phyloP scores from a whole-genome alignment of 2,797 vertebrate genomes.

The Vespertilio murinus region DNA sequence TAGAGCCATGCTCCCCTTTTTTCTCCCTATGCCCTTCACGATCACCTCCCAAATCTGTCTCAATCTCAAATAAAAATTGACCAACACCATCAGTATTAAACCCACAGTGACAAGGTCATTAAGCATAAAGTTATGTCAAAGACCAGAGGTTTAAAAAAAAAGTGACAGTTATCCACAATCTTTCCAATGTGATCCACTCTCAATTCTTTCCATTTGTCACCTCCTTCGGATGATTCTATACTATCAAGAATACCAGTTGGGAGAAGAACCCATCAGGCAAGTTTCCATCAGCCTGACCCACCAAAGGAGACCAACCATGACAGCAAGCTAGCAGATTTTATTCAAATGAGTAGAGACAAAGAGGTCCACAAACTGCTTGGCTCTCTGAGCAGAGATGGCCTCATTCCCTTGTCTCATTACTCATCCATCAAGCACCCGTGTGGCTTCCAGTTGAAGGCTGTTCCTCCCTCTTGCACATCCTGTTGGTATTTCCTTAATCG shows the following conservation, averaged over 20 bases:
- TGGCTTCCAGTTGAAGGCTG: neutral
- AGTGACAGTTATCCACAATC: slow-evolving; percentile 29
- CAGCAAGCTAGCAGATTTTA: neutral
- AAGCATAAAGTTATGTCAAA: neutral
- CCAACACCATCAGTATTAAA: slow-evolving; percentile 52
- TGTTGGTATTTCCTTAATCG: slow-evolving; percentile 59
- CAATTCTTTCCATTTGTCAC: neutral
- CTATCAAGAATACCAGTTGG: neutral
- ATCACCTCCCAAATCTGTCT: slow-evolving; percentile 54
- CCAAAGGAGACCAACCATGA: neutral
- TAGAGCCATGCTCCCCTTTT: neutral
- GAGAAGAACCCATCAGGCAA: neutral
- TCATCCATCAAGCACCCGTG: neutral
- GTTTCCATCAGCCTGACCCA: neutral
- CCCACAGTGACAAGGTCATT: neutral
- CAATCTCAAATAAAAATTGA: slow-evolving; percentile 72
- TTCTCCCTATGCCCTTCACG: slow-evolving; percentile 33
- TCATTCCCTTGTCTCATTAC: neutral
- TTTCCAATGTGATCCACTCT: slow-evolving; percentile 43
- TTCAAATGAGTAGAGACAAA: neutral
- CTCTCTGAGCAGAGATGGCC: neutral
- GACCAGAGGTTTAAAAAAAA: neutral
- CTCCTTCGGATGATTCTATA: neutral
- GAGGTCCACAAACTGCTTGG: neutral
- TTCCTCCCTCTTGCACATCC: neutral